Conservation (phyloP, 2,113 vertebrate genomes). For the Entomyzon cyanotis region DNA sequence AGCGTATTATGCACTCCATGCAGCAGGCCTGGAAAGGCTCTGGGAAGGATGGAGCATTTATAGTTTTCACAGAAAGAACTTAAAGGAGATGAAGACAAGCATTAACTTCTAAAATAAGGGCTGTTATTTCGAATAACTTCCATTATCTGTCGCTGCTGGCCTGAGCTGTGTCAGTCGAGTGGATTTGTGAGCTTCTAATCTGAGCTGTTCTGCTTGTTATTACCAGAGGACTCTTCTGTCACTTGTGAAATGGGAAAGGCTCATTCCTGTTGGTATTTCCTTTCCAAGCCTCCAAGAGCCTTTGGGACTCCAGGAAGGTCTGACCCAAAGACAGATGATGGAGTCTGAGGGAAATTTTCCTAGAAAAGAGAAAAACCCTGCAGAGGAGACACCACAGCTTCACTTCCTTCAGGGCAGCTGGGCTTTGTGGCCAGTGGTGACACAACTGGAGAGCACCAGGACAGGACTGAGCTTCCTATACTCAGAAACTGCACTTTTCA, state of each 20-base stretch:
- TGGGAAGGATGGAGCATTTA: neutral
- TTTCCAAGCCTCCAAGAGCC: neutral
- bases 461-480: neutral
- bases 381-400: neutral
- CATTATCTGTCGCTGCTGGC: neutral
- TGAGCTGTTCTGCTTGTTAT: neutral
- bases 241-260: neutral
- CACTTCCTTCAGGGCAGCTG: neutral
- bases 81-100: neutral
- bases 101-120: conserved; percentile 14
- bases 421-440: neutral
- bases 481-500: neutral
- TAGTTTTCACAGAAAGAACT: neutral
- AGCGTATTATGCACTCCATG: neutral
- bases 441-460: neutral
- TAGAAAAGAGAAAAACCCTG: neutral
- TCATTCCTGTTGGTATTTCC: neutral
- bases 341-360: neutral
- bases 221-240: neutral
- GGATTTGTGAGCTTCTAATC: neutral
- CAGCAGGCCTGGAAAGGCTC: neutral
- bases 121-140: neutral
- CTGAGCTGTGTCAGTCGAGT: neutral
- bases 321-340: neutral
- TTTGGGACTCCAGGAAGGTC: neutral